Base-by-base conservation (phyloP, 2,113 vertebrate species). In the Entelurus aequoreus region DNA sequence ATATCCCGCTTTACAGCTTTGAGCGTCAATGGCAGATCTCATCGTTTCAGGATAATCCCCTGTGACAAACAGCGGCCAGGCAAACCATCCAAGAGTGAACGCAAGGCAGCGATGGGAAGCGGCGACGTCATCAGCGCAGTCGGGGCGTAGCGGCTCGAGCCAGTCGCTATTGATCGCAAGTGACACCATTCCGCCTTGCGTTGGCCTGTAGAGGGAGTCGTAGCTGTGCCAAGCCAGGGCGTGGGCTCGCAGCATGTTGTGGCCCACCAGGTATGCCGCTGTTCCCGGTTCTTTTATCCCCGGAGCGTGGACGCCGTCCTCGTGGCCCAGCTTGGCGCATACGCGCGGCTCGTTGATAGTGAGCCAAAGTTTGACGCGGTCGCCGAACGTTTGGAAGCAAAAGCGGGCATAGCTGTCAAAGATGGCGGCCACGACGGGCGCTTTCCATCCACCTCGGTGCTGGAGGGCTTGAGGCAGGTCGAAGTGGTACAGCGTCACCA, bases 331-430 rank as follows among this genome's bases (percentile, higher is more conserved):
- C 53, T 84, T 60, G 68, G 91, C 84, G 46, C 85, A 74, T 6
- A 88, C 1, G 9, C 90, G 83, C 0, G 90, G 88, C 59, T 93
- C 90, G 47, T 94, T 94, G 66, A 94, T 73, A 5, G 92, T 92
- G 71, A 93, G 78, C 93, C 94, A 95, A 2, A 90, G 79, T 76
- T 91, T 93, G 50, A 93, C 84, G 5, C 85, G 63, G 73, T 92
- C 88, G 12, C 91, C 92, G 66, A 93, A 94, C 0, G 76, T 90
- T 61, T 78, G 74, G 85, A 94, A 95, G 63, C 91, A 94, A 82
- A 93, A 91, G 49, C 52, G 78, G 40, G 90, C 90, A 7, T 93
- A 90, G 58, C 60, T 80, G 60, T 94, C 71, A 52, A 94, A 95
- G 15, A 58, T 10, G 14, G 84, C 60, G 7, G 70, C 76, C 6